A percentile compares a stretch with the other conserved stretches of the same genome.
These are phyloP conservation scores for Musca domestica DNA, from an alignment of 1,140 invertebrate genomes.

Conservation along the genomic window DNA sequence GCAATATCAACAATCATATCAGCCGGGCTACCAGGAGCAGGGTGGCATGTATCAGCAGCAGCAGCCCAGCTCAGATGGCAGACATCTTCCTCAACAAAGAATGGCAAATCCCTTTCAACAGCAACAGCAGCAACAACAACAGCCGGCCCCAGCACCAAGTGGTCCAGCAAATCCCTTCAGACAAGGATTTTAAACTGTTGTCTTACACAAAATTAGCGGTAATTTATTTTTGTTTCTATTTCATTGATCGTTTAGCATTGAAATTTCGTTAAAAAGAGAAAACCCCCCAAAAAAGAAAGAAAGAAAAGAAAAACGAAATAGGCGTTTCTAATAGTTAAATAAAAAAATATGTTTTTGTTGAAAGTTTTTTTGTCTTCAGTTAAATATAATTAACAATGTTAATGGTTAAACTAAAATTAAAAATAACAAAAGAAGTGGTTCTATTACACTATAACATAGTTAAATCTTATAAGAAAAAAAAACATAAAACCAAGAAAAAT, in stretches of 20 bases:
- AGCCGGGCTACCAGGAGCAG: constrained; percentile 58
- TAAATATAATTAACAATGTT: neutral
- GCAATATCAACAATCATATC: constrained; percentile 58
- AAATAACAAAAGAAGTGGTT: constrained; percentile 11
- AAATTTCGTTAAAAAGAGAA: constrained; percentile 30
- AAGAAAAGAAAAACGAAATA: too few species aligned
- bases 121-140: constrained; percentile 58
- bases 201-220: constrained; percentile 38
- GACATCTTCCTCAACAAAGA: constrained; percentile 46
- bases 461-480: neutral
- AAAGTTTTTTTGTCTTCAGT: neutral
- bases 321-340: constrained; percentile 14
- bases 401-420: neutral
- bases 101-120: constrained; percentile 57
- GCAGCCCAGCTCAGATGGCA: constrained; percentile 34
- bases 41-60: constrained; percentile 56
- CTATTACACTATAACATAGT: constrained; percentile 21
- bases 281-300: too few species aligned
- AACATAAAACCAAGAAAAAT: neutral
- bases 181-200: constrained; percentile 59
- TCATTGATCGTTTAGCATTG: constrained; percentile 32
- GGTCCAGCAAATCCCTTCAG: constrained; percentile 58
- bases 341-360: neutral
- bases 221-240: constrained; percentile 35
- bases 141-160: constrained; percentile 53